Evolutionary conservation across 2,113 vertebrate genomes (phyloP).

Genomic region (Alexandromys fortis): DNA sequence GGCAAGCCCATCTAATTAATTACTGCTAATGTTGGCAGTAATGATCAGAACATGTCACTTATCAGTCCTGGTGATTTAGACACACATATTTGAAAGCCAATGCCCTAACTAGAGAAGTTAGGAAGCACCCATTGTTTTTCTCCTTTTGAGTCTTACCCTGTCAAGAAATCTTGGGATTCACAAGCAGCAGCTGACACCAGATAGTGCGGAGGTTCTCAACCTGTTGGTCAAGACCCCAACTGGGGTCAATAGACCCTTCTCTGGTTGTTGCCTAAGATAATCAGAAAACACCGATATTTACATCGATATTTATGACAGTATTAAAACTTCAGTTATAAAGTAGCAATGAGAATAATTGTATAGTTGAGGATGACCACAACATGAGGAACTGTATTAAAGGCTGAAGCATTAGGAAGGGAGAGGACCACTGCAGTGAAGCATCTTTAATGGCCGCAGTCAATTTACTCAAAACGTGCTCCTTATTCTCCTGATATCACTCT

Average conservation of each 20-base stretch:
- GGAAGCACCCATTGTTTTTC: not conserved
- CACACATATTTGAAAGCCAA: not conserved
- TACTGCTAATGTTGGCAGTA: not conserved
- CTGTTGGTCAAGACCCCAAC: fast-evolving
- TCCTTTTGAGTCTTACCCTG: not conserved
- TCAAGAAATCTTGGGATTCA: not conserved
- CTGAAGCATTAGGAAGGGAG: not conserved
- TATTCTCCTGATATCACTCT: not conserved
- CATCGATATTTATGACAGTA: not conserved
- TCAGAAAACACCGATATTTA: not conserved
- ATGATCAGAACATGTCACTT: not conserved
- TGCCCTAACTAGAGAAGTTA: not conserved
- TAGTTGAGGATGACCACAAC: not conserved
- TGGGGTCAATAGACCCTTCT: too few species aligned
- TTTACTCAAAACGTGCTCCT: not conserved
- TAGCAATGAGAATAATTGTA: not conserved
- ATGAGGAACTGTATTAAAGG: not conserved
- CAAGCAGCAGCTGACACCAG: fast-evolving
- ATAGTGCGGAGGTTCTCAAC: not conserved
- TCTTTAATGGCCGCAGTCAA: not conserved
- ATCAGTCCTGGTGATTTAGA: not conserved
- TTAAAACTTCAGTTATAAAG: not conserved
- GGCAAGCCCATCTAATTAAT: too few species aligned
- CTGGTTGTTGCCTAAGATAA: not conserved
- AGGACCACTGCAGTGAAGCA: not conserved